Percentiles rank a stretch among this genome's conserved stretches.
phyloP scores from a whole-genome alignment of 2,888 invertebrate genomes.

The Cactoblastis cactorum region DNA sequence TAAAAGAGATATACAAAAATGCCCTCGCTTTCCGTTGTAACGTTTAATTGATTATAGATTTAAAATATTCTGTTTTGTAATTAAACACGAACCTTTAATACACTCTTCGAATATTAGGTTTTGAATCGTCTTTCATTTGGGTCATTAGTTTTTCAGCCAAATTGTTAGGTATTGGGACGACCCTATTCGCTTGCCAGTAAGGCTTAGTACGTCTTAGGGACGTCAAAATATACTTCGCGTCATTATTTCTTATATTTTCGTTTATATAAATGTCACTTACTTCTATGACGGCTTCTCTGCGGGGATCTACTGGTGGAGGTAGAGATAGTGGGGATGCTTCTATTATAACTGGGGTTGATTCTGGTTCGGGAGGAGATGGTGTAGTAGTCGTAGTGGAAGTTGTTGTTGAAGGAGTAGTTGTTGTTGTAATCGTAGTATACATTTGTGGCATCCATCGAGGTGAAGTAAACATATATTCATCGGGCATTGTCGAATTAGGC shows the following conservation, averaged over 20 bases:
- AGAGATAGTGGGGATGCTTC: constrained; percentile 8
- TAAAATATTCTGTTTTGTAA: no score
- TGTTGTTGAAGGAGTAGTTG: constrained; percentile 12
- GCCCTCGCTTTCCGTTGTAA: no score
- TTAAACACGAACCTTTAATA: no score
- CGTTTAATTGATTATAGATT: no score
- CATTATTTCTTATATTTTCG: constrained; percentile 18
- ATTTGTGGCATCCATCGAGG: no score
- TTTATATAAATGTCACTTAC: constrained; percentile 14
- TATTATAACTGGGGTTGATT: constrained; percentile 13
- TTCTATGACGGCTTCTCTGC: constrained; percentile 7
- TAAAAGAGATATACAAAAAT: no score
- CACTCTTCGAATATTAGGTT: not conserved
- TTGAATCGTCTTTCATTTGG: constrained; percentile 5
- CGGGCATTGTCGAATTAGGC: not conserved
- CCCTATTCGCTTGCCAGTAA: constrained; percentile 20
- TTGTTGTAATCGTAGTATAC: constrained; percentile 11
- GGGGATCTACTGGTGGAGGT: not conserved
- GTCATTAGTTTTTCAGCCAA: constrained; percentile 21
- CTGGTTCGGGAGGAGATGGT: not conserved
- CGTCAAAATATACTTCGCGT: constrained; percentile 37
- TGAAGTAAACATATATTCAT: constrained; percentile 8
- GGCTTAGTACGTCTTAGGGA: constrained; percentile 41
- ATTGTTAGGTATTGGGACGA: constrained; percentile 28
- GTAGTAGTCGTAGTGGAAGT: constrained; percentile 14